Conservation (phyloP, 2,797 vertebrate species). For the Hoplostethus atlanticus region DNA sequence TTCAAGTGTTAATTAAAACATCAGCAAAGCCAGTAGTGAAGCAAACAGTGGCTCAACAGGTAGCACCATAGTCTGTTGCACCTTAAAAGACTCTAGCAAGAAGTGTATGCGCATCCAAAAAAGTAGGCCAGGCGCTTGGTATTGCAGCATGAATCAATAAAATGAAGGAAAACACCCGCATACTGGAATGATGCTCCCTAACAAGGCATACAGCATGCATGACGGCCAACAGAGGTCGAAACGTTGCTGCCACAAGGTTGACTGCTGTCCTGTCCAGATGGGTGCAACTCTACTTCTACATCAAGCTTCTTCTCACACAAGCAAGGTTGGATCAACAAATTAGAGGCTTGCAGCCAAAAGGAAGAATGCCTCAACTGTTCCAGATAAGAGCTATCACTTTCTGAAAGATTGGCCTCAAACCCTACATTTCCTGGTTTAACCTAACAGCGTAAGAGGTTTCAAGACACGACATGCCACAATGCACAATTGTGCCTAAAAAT, state of each 20-base stretch:
- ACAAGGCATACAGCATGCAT: too few species aligned
- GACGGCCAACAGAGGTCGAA: too few species aligned
- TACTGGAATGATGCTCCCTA: too few species aligned
- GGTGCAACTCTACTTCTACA: conserved; percentile 45
- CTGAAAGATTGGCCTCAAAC: too few species aligned
- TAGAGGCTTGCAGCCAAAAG: background rate
- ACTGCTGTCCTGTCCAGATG: conserved; percentile 36
- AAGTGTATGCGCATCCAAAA: too few species aligned
- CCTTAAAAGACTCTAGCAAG: background rate
- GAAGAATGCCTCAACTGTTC: background rate
- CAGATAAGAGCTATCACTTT: too few species aligned
- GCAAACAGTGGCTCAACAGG: background rate
- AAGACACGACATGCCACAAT: background rate
- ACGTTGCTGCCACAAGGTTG: too few species aligned
- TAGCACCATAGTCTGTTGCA: background rate
- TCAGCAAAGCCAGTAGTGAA: background rate
- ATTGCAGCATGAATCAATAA: too few species aligned
- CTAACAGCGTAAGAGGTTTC: background rate
- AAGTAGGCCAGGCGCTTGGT: too few species aligned
- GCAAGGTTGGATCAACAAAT: conserved; percentile 24
- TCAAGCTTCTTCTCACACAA: background rate
- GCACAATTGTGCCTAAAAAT: background rate
- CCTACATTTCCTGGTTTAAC: too few species aligned
- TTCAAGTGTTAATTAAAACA: background rate
- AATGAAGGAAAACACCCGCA: too few species aligned